These are phyloP conservation scores for Heteromyza rotundicornis DNA, from an alignment of 2,888 invertebrate species.

Conservation along the genomic window DNA sequence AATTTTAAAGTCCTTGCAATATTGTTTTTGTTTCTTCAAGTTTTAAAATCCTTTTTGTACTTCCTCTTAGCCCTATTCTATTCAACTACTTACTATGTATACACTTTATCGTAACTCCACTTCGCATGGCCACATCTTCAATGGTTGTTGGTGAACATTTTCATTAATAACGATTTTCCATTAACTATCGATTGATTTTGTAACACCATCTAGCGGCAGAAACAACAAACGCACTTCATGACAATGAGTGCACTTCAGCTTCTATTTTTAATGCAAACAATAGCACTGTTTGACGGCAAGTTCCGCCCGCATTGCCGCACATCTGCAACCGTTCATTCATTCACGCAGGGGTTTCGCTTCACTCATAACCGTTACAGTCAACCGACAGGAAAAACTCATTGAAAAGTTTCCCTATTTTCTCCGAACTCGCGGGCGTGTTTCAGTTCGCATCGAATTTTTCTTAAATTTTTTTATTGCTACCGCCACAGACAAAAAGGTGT, in stretches of 20 bases:
- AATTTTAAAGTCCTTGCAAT: too few relatives aligned
- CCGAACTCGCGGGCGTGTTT: constrained; percentile 34
- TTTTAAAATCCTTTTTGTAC: too few relatives aligned
- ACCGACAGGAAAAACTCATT: constrained; percentile 55
- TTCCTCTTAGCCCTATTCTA: too few relatives aligned
- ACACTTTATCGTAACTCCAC: constrained; percentile 57
- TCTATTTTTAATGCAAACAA: constrained; percentile 53
- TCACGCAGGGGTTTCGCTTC: constrained; percentile 20
- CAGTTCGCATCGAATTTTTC: constrained; percentile 1
- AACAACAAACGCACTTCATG: constrained; percentile 45
- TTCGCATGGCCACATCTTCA: constrained; percentile 53
- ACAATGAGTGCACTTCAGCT: constrained; percentile 46
- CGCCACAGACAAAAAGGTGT: constrained; percentile 15
- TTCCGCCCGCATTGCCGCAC: not conserved
- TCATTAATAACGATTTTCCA: constrained; percentile 63
- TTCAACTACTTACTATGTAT: constrained; percentile 17
- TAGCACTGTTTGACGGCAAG: constrained; percentile 38
- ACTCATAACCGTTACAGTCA: constrained; percentile 45
- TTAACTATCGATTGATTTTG: constrained; percentile 63
- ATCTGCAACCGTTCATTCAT: not conserved
- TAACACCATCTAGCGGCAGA: constrained; percentile 35
- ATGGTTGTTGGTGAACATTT: constrained; percentile 52
- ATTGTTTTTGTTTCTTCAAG: not conserved
- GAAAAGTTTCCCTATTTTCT: constrained; percentile 55
- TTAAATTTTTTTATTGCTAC: constrained; percentile 7